Base-by-base conservation (phyloP, 2,797 vertebrate genomes). In the Denticeps clupeoides region DNA sequence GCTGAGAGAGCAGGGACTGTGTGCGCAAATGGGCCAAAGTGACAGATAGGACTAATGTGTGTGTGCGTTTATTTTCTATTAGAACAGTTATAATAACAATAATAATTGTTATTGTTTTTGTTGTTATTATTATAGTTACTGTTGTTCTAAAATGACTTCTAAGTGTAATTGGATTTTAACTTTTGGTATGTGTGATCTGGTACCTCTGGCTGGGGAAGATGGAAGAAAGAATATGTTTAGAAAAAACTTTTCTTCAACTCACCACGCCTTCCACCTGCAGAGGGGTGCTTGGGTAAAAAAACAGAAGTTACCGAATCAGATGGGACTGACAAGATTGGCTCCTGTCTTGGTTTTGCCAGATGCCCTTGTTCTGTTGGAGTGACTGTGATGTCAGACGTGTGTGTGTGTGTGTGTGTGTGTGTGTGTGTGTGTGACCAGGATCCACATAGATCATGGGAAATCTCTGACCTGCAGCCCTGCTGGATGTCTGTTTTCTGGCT, bases 101-200 rank as follows among this genome's bases (percentile, higher is more conserved):
- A 45, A 37, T 21, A 43, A 51, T 59, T 69, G 55, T 68, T 48
- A 67, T 65, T 68, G 74, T 72, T 75, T 77, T 80, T 80, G 76
- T 77, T 73, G 67, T 33, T 65, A 70, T 72, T 65, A 57, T 73
- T 64, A 58, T 47, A 47, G 51, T 69, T 72, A 45, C 38, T 50
- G 68, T 74, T 76, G 70, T 70, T 73, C 64, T 53, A 64, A 65
- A 54, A 73, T 71, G 66, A 69, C 63, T 74, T 74, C 75, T 69
- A 73, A 63, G n/a, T n/a, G n/a, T 67, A 63, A 55, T 71, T 74
- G 71, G 66, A 74, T 62, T 74, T 68, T 44, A 78, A 69, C 47
- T 58, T 65, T n/a, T n/a, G n/a, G n/a, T n/a, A n/a, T n/a, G n/a
- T n/a, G n/a, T n/a, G n/a, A n/a, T n/a, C n/a, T n/a, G n/a, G n/a